Conservation (phyloP, 2,797 vertebrate species). For the Helarctos malayanus region DNA sequence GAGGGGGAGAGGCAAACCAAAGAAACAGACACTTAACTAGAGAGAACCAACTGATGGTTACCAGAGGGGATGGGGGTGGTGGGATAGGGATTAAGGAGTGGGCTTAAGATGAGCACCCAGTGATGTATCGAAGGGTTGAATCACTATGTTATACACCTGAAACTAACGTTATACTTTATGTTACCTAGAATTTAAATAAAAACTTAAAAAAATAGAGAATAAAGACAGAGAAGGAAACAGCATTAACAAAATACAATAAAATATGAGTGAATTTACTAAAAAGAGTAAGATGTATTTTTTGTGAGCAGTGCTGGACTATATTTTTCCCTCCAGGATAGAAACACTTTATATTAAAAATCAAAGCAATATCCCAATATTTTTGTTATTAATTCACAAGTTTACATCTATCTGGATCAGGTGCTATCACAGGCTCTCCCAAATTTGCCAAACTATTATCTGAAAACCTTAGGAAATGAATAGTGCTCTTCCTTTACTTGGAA, state of each 20-base stretch:
- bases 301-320: neutral
- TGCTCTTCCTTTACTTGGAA: neutral
- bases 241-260: slow-evolving; percentile 10
- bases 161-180: neutral
- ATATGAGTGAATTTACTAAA: neutral
- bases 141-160: neutral
- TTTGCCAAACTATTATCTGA: neutral
- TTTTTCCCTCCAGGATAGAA: neutral
- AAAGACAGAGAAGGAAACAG: neutral
- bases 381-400: slow-evolving; percentile 56
- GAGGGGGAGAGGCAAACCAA: neutral
- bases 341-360: slow-evolving; percentile 3
- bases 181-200: neutral
- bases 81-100: neutral
- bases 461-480: slow-evolving; percentile 28
- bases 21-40: neutral
- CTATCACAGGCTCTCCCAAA: neutral
- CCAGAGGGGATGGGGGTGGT: neutral
- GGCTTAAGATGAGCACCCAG: neutral
- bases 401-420: neutral
- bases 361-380: neutral
- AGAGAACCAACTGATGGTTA: neutral
- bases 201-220: neutral
- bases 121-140: neutral
- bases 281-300: neutral